Base-by-base conservation (phyloP, 1,140 invertebrate genomes). In the Drosophila murphyi region DNA sequence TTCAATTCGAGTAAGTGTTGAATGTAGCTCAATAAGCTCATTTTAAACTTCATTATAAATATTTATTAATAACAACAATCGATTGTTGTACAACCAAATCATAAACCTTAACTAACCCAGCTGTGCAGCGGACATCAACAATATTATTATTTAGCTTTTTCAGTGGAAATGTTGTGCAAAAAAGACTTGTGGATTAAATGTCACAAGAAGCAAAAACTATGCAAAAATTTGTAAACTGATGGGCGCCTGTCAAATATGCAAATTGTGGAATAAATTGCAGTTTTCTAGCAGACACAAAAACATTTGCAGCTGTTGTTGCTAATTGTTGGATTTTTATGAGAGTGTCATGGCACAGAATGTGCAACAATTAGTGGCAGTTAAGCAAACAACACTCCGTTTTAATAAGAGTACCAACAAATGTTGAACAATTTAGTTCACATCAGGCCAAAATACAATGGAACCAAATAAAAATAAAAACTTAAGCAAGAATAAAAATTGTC, bases 191-290 rank as follows among this genome's bases (percentile, higher is more conserved):
- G 41, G 55, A 47, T 54, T 52, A 71, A 87, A 79, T 82, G 82
- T 87, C 82, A 79, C 52, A 54, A 71, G 34, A 63, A 65, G 32
- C 6, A 67, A 73, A 59, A 54, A 60, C 41, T 50, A 82, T 82
- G 61, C 67, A 68, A 76, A 63, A 75, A 62, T 68, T 69, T 76
- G 50, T 10, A 39, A 35, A 47, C 47, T 72, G 55, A 62, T 79
- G 72, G 60, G 45, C 54, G 70, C 8, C 64, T 82, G 78, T 76
- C 78, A 87, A 82, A 72, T 88, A 80, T 88, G 79, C 67, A 88
- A 73, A 82, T 87, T 78, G 61, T 29, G 72, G 71, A 48, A 47
- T 43, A 47, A 37, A 48, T 59, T 63, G n/a, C n/a, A 48, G 54
- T 35, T 12, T 39, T 37, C 52, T 55, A 34, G 6, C 37, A 29